Conservation (phyloP, 1,140 invertebrate species). For the Nylanderia fulva region DNA sequence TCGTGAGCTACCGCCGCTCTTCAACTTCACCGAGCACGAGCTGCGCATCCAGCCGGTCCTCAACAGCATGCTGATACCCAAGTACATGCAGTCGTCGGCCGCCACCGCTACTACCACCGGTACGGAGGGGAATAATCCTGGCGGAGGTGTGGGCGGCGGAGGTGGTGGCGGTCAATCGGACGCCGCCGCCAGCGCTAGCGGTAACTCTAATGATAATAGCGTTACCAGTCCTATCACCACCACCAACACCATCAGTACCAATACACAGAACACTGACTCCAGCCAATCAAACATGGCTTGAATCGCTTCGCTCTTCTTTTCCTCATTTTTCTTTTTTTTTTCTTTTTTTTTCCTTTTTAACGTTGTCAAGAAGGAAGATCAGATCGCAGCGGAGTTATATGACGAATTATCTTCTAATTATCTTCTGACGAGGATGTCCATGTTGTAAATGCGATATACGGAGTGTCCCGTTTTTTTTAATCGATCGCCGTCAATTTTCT, state of each 20-base stretch:
- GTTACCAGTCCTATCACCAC: conserved; percentile 78
- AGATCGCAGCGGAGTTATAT: conserved; percentile 1
- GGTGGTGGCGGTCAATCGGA: conserved; percentile 75
- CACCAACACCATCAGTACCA: conserved; percentile 78
- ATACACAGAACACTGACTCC: conserved; percentile 82
- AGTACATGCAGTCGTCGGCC: conserved; percentile 86
- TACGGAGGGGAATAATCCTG: conserved; percentile 76
- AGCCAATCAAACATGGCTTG: conserved; percentile 85
- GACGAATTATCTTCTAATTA: conserved; percentile 51
- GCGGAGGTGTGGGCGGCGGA: conserved; percentile 68
- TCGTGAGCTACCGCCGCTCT: conserved; percentile 96
- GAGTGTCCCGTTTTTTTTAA: too few relatives aligned
- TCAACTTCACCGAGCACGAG: conserved; percentile 98
- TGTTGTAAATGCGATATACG: conserved; percentile 69
- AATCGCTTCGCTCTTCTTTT: conserved; percentile 64
- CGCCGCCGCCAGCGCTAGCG: conserved; percentile 78
- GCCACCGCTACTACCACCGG: conserved; percentile 37
- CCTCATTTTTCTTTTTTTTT: conserved; percentile 44
- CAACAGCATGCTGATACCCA: conserved; percentile 92
- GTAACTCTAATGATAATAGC: conserved; percentile 82
- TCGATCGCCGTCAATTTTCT: too few relatives aligned
- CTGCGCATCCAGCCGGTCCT: conserved; percentile 92
- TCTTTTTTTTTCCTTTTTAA: conserved; percentile 25
- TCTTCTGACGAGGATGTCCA: conserved; percentile 65
- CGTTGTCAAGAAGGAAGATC: conserved; percentile 38